Percentiles rank a stretch among this genome's conserved stretches.
Evolutionary conservation across 2,888 invertebrate species (phyloP).

Genomic region (Sarcophaga rosellei): DNA sequence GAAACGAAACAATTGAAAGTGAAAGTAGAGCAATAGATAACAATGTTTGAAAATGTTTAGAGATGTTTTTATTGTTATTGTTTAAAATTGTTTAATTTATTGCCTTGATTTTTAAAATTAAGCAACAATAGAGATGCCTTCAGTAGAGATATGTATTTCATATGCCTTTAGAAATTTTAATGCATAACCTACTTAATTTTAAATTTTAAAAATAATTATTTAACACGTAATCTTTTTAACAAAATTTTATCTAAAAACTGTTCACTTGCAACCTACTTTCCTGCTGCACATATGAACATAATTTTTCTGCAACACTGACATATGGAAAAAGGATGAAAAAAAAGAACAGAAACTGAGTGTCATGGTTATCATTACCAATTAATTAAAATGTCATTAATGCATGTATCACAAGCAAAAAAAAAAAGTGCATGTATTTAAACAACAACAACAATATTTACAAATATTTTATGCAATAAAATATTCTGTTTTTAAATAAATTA

Average conservation of each 20-base stretch:
- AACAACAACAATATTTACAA: constrained; percentile 9
- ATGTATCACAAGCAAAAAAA: constrained; percentile 10
- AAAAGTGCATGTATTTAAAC: neutral
- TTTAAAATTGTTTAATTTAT: too few species aligned
- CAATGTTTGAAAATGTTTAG: too few species aligned
- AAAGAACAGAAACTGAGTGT: neutral
- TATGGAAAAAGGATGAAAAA: neutral
- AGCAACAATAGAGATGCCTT: too few species aligned
- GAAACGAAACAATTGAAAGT: neutral
- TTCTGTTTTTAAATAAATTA: constrained; percentile 1
- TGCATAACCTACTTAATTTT: neutral
- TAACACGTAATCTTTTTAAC: neutral
- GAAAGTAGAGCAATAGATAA: neutral
- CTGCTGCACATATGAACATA: too few species aligned
- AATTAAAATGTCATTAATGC: constrained; percentile 64
- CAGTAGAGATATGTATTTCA: too few species aligned
- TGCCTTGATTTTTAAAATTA: too few species aligned
- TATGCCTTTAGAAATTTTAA: too few species aligned
- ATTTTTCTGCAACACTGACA: too few species aligned
- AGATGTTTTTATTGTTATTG: too few species aligned
- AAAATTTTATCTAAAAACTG: too few species aligned
- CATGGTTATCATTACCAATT: constrained; percentile 58
- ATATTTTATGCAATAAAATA: constrained; percentile 19
- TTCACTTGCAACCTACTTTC: too few species aligned
- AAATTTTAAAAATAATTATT: neutral